Percentiles rank a stretch among this genome's conserved stretches.
Evolutionary conservation across 2,113 vertebrate species (phyloP).

Genomic region (Labeo rohita): DNA sequence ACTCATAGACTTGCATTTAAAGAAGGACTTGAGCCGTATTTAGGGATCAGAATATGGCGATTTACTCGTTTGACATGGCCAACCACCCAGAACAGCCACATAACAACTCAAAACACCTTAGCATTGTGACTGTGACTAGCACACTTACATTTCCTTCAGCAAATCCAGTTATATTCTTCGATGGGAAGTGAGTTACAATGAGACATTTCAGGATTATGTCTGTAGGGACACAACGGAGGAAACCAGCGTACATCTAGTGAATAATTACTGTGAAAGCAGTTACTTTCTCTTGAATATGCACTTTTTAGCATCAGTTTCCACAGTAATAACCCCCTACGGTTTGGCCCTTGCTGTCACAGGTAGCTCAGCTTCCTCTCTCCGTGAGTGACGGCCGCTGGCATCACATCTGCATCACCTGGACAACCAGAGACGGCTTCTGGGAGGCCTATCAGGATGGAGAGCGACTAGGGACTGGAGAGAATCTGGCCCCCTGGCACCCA

Average conservation of each 20-base stretch:
- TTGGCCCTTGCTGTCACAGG: slow-evolving; percentile 70
- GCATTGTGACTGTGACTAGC: background rate
- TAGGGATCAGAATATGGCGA: background rate
- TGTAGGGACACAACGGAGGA: background rate
- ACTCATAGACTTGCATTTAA: background rate
- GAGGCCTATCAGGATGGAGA: slow-evolving; percentile 98
- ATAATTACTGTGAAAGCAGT: background rate
- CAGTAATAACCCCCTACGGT: background rate
- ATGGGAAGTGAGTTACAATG: background rate
- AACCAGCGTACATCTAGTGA: background rate
- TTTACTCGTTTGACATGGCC: background rate
- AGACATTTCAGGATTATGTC: background rate
- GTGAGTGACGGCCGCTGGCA: slow-evolving; percentile 97
- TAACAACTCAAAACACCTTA: background rate
- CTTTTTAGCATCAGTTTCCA: background rate
- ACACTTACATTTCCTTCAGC: background rate
- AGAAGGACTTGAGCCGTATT: background rate
- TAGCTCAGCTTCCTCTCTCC: slow-evolving; percentile 92
- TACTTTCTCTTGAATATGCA: background rate
- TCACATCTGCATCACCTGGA: slow-evolving; percentile 98
- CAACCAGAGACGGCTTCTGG: slow-evolving; percentile 96
- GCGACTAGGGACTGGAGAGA: slow-evolving; percentile 92
- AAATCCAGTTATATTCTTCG: background rate
- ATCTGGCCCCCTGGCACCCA: slow-evolving; percentile 98
- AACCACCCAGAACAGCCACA: background rate